These are phyloP conservation scores for Hyperoodon ampullatus DNA, from an alignment of 2,113 vertebrate genomes.

Conservation along the genomic window DNA sequence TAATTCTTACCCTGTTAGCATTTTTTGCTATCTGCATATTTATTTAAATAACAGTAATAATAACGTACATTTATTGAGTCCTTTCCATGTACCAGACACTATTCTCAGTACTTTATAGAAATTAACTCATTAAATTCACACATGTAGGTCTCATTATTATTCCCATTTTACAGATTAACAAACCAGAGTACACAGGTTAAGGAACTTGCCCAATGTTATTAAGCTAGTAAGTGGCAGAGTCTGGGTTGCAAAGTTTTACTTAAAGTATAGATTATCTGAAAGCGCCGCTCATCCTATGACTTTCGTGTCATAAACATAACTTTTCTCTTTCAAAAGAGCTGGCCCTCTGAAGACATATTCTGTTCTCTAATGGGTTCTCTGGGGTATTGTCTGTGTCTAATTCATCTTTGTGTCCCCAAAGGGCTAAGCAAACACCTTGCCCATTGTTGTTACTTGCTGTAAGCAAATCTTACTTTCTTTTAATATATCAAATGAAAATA, in stretches of 20 bases:
- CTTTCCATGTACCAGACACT: not conserved
- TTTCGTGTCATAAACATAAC: not conserved
- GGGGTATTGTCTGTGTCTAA: not conserved
- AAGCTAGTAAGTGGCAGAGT: not conserved
- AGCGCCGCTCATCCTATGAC: not conserved
- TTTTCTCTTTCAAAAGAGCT: not conserved
- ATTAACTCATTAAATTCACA: not conserved
- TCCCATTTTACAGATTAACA: not conserved
- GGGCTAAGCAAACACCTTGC: not conserved
- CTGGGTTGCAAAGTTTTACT: not conserved
- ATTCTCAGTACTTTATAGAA: not conserved
- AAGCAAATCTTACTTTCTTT: not conserved
- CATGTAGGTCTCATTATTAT: not conserved
- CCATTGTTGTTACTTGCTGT: not conserved
- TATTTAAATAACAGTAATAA: conserved; percentile 41
- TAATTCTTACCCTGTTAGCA: conserved; percentile 8
- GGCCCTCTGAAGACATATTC: not conserved
- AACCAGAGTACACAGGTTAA: not conserved
- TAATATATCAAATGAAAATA: not conserved
- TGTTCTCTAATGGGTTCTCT: not conserved
- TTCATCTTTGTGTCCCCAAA: not conserved
- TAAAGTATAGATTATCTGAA: not conserved
- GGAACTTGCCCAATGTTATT: not conserved
- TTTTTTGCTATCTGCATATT: conserved; percentile 28
- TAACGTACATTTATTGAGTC: not conserved